Conservation (phyloP, 2,797 vertebrate species). For the Semaprochilodus insignis region DNA sequence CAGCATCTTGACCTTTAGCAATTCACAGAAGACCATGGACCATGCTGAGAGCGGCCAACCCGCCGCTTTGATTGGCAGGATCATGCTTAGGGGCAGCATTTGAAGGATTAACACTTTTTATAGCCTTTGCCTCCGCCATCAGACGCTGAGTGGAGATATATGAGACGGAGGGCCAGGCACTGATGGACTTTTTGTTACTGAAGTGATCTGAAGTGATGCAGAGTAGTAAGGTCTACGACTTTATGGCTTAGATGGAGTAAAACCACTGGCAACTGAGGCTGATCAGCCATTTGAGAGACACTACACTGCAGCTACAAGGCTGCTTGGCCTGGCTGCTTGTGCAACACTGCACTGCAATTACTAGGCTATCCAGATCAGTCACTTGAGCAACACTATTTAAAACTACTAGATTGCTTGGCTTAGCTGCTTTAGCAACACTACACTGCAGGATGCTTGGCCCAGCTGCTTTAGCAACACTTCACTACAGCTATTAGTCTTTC, state of each 20-base stretch:
- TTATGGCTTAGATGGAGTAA: not conserved
- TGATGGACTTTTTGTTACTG: slow-evolving; percentile 3
- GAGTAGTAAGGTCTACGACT: not conserved
- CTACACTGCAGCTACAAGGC: too few relatives aligned
- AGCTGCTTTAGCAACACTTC: too few relatives aligned
- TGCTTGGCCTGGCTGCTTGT: too few relatives aligned
- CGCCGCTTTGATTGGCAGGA: not conserved
- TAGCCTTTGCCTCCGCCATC: not conserved
- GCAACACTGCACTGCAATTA: too few relatives aligned
- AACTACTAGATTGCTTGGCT: too few relatives aligned
- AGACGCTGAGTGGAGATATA: not conserved
- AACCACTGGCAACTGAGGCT: not conserved
- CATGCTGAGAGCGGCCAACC: not conserved
- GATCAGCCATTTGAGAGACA: too few relatives aligned
- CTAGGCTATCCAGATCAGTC: too few relatives aligned
- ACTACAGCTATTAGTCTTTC: too few relatives aligned
- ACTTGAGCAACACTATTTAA: too few relatives aligned
- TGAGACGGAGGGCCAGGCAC: not conserved
- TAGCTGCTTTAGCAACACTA: too few relatives aligned
- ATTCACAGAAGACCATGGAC: not conserved
- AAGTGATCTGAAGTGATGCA: slow-evolving; percentile 13
- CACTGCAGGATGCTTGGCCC: too few relatives aligned
- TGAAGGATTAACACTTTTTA: slow-evolving; percentile 15
- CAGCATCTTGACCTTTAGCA: slow-evolving; percentile 28
- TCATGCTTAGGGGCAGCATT: not conserved